Conservation (phyloP, 2,888 invertebrate species). For the Strigamia transsilvanica region DNA sequence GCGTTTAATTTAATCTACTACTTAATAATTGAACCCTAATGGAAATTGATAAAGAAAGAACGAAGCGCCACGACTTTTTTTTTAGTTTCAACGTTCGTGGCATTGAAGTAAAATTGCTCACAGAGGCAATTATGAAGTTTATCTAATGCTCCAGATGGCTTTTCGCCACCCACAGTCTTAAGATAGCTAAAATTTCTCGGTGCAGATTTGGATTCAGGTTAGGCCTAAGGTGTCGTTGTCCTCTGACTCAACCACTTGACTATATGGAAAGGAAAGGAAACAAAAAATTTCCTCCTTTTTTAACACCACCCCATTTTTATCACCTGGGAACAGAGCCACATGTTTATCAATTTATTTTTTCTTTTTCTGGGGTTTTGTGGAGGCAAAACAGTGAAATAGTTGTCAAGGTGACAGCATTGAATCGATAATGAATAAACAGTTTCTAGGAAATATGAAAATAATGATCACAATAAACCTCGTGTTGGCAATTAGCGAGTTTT, state of each 20-base stretch:
- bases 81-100: neutral
- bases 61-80: neutral
- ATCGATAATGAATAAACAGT: constrained; percentile 7
- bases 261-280: neutral
- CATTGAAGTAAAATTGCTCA: constrained; percentile 33
- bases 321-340: constrained; percentile 29
- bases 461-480: constrained; percentile 22
- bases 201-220: constrained; percentile 5
- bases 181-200: constrained; percentile 32
- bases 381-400: neutral
- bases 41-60: neutral
- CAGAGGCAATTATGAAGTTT: constrained; percentile 37
- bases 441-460: neutral
- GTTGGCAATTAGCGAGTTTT: constrained; percentile 7
- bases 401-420: constrained; percentile 1
- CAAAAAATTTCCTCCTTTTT: constrained; percentile 18
- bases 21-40: constrained; percentile 16
- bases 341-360: neutral
- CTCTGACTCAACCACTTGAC: neutral
- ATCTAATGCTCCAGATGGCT: constrained; percentile 43
- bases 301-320: neutral
- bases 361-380: neutral
- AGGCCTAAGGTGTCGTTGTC: constrained; percentile 37
- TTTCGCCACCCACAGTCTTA: constrained; percentile 49
- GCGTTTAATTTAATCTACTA: neutral